Evolutionary conservation across 2,888 invertebrate genomes (phyloP).

Genomic region (Amiota minor): DNA sequence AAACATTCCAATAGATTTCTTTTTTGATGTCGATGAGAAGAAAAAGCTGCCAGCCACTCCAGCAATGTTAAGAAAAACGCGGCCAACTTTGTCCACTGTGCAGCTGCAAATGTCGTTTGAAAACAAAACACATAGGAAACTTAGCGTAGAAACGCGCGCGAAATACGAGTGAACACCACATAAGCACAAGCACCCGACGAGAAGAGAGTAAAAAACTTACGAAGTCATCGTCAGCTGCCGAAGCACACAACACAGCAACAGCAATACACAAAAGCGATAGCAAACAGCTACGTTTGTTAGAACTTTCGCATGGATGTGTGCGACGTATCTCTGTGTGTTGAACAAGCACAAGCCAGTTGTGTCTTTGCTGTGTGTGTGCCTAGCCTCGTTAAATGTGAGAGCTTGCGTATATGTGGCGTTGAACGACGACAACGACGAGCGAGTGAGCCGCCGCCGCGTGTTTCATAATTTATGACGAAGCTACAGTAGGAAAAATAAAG

Average conservation of each 20-base stretch:
- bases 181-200: slow-evolving; percentile 41
- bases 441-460: slow-evolving; percentile 1
- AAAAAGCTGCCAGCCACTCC: background rate
- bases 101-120: slow-evolving; percentile 67
- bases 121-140: slow-evolving; percentile 50
- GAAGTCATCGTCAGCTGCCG: slow-evolving; percentile 38
- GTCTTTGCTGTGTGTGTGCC: background rate
- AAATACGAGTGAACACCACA: slow-evolving; percentile 20
- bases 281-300: slow-evolving; percentile 50
- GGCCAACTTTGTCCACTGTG: slow-evolving; percentile 65
- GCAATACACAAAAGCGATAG: slow-evolving; percentile 16
- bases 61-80: slow-evolving; percentile 51
- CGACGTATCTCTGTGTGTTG: slow-evolving; percentile 1
- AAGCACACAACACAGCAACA: slow-evolving; percentile 42
- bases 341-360: background rate
- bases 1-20: slow-evolving; percentile 66
- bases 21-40: slow-evolving; percentile 28
- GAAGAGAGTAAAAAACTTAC: slow-evolving; percentile 41
- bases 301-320: slow-evolving; percentile 45
- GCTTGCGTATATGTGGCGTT: background rate
- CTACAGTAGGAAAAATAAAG: slow-evolving; percentile 41
- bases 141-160: slow-evolving; percentile 33
- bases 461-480: slow-evolving; percentile 50
- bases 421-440: background rate
- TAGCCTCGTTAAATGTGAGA: background rate